phyloP scores from a whole-genome alignment of 2,888 invertebrate species.

The Physocephala rufipes region DNA sequence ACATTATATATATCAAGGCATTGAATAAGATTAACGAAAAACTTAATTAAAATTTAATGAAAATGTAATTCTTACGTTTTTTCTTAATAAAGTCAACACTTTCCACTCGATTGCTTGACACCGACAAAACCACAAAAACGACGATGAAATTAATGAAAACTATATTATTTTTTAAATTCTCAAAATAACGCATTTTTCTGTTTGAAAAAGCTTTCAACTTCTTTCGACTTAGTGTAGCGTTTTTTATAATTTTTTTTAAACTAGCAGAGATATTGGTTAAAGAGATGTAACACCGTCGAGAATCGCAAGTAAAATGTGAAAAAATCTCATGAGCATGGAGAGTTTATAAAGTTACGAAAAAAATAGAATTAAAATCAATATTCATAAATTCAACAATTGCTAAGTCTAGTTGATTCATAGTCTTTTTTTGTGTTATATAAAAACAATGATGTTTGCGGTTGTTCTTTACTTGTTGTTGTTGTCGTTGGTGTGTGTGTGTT shows the following conservation, averaged over 20 bases:
- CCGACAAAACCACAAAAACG: slow-evolving; percentile 5
- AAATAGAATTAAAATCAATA: background rate
- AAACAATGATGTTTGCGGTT: no score
- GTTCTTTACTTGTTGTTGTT: no score
- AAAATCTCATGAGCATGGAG: background rate
- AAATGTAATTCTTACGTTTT: slow-evolving; percentile 48
- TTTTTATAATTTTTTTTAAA: no score
- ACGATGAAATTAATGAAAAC: no score
- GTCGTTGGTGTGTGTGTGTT: no score
- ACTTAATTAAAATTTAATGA: no score
- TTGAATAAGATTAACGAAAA: no score
- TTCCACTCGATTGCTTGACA: slow-evolving; percentile 34
- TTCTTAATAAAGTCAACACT: slow-evolving; percentile 47
- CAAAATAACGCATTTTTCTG: slow-evolving; percentile 1
- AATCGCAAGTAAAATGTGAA: slow-evolving; percentile 1
- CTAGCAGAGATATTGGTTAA: no score
- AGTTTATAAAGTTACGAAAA: background rate
- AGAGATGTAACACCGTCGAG: background rate
- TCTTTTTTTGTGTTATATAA: no score
- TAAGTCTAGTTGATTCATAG: background rate
- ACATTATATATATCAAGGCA: no score
- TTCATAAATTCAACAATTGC: background rate
- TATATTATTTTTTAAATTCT: background rate
- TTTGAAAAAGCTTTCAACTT: no score
- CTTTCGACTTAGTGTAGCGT: no score